Conservation (phyloP, 2,113 vertebrate genomes). For the Xenopus borealis region DNA sequence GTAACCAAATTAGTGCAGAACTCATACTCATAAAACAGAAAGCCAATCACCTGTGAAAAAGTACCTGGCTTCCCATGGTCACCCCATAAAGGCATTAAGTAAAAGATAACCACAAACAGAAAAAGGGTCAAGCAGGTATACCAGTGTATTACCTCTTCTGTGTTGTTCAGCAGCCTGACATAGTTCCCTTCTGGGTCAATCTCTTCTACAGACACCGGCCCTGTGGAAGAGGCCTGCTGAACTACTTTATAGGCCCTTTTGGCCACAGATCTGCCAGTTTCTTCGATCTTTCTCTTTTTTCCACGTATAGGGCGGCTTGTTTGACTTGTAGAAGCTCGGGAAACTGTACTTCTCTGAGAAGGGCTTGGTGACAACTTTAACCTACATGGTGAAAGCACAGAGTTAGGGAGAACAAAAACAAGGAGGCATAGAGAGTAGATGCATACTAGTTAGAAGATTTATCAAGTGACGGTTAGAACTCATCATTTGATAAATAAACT, state of each 20-base stretch:
- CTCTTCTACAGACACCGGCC: slow-evolving; percentile 70
- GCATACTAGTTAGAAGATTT: no score
- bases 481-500: no score
- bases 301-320: slow-evolving; percentile 50
- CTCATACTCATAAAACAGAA: no score
- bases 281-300: slow-evolving; percentile 74
- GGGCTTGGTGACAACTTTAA: slow-evolving; percentile 69
- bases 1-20: no score
- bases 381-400: slow-evolving; percentile 50
- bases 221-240: slow-evolving; percentile 57
- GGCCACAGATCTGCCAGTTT: slow-evolving; percentile 37
- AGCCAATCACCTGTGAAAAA: no score
- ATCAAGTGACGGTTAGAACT: no score
- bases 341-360: slow-evolving; percentile 42
- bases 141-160: slow-evolving; percentile 56
- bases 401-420: no score
- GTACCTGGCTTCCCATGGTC: no score
- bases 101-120: no score
- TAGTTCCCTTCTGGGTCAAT: slow-evolving; percentile 72
- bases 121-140: no score
- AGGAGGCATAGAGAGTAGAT: no score
- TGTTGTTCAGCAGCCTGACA: slow-evolving; percentile 73
- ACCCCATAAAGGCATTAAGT: no score
- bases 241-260: slow-evolving; percentile 58
- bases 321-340: slow-evolving; percentile 51